Conservation (phyloP, 2,113 vertebrate genomes). For the Cathartes aura region DNA sequence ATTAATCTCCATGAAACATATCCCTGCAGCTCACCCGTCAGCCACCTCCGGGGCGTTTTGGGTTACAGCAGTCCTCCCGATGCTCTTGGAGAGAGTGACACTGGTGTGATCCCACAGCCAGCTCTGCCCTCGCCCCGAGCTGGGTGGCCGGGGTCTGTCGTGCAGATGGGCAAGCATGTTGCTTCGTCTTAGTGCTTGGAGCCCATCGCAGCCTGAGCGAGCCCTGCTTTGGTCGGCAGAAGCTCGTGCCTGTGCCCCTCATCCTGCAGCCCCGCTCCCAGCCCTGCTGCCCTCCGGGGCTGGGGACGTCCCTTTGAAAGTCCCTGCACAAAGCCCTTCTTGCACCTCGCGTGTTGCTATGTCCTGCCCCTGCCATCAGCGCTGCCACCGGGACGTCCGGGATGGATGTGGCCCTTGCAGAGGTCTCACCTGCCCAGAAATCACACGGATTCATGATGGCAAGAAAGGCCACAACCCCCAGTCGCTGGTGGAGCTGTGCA, state of each 20-base stretch:
- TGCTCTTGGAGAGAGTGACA: neutral
- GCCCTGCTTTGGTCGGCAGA: neutral
- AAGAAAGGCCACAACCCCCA: neutral
- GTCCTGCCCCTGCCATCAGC: neutral
- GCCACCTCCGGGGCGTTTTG: fast-evolving
- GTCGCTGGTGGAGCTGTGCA: neutral
- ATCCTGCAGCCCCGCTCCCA: neutral
- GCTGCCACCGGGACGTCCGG: fast-evolving
- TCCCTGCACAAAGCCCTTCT: neutral
- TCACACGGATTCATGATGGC: fast-evolving
- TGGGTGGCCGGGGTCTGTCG: fast-evolving
- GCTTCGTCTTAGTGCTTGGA: neutral
- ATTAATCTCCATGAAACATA: neutral
- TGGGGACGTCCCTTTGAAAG: neutral
- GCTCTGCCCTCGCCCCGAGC: neutral
- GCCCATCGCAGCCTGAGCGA: neutral
- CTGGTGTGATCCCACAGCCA: fast-evolving
- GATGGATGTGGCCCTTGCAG: neutral
- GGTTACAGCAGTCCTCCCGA: fast-evolving
- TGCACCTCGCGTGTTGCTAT: fast-evolving
- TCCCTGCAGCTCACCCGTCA: neutral
- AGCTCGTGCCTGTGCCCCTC: neutral
- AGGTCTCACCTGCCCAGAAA: no score
- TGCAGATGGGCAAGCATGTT: fast-evolving
- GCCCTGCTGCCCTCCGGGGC: no score